Evolutionary conservation across 1,140 invertebrate species (phyloP), one percentile per base, ranked within the genome.

Genomic region (Brachionus paranguensis): DNA sequence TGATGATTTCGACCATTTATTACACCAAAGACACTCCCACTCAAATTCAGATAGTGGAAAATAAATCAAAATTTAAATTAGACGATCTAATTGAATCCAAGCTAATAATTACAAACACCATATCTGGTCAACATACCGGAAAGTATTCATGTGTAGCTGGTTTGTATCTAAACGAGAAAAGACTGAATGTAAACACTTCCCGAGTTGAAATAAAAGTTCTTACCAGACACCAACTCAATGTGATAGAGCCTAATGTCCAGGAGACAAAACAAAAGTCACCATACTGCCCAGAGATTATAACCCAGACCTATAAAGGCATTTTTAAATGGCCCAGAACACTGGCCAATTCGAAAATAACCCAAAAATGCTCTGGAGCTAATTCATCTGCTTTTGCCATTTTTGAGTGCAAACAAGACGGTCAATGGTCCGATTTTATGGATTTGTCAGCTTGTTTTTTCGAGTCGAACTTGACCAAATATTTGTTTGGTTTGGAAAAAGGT

Each of bases 341-440:
- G 27, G 78, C 78, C 17, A 47, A 27, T 47, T 68, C 53, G 17
- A 64, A 60, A 68, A 45, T 68, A 81, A 64, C 64, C 10, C 64
- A 64, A 68, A 60, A 64, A 64, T 81, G 78, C 29, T 12, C 78
- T 5, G 50, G 33, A 5, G 17, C n/a, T 10, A 76, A 76, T 50
- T 76, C 72, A 11, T 68, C 78, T 1, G 53, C 37, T 17, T 68
- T 64, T 43, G 78, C 78, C n/a, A 68, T 64, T 24, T 81, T 81
- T 43, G 78, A 81, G 45, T 81, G 78, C 43, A 24, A 45, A 45
- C 20, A 53, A 4, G 33, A 60, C 43, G 78, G 78, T 4, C 20
- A 81, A 81, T 81, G 78, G 78, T 81, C 78, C 12, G 53, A 60
- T 41, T 47, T n/a, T 14, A 81, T 81, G 53, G n/a, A 81, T 64